Evolutionary conservation across 2,888 invertebrate species (phyloP).

Genomic region (Lasioglossum vierecki): DNA sequence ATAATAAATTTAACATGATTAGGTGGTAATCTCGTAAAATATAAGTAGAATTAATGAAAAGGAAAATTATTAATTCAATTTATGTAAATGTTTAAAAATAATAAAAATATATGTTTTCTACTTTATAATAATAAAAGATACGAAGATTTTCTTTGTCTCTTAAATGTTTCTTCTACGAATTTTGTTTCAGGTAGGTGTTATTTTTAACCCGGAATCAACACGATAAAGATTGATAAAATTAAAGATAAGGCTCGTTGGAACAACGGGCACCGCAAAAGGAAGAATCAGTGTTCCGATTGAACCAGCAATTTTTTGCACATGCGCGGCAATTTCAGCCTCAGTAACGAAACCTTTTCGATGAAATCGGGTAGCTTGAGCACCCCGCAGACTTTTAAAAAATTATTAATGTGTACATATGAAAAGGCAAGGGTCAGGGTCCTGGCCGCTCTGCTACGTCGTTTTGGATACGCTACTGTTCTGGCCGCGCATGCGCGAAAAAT

Average conservation of each 20-base stretch:
- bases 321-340: no score
- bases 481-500: no score
- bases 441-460: no score
- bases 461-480: no score
- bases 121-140: not conserved
- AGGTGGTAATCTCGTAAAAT: not conserved
- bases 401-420: no score
- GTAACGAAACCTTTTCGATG: no score
- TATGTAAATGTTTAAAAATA: not conserved
- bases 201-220: not conserved
- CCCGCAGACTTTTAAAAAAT: no score
- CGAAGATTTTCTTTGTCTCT: not conserved
- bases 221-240: constrained; percentile 24
- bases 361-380: no score
- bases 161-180: not conserved
- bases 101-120: not conserved
- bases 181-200: not conserved
- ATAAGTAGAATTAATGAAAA: not conserved
- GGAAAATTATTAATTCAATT: not conserved
- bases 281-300: not conserved
- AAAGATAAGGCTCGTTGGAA: constrained; percentile 10
- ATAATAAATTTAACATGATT: not conserved
- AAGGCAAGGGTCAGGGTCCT: no score
- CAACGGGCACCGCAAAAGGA: not conserved
- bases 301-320: no score